A percentile compares a stretch with the other conserved stretches of the same genome.
These are phyloP conservation scores for Aspidiotus rigidus DNA, from an alignment of 2,888 invertebrate species.

Conservation along the genomic window DNA sequence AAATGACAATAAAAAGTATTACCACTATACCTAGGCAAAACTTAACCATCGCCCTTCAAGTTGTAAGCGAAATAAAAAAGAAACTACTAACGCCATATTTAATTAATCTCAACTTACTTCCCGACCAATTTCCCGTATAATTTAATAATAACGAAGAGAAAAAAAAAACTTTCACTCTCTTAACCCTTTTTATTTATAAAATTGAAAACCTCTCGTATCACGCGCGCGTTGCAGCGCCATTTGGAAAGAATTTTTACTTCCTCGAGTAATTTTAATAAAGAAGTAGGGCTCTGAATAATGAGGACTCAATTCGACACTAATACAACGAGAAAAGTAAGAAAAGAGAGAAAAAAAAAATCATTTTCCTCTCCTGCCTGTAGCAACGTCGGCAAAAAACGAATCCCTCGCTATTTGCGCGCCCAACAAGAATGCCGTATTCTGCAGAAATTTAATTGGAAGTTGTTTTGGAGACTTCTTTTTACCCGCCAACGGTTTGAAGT, in stretches of 20 bases:
- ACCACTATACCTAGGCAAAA: too few relatives aligned
- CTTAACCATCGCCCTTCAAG: too few relatives aligned
- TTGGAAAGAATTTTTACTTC: conserved; percentile 9
- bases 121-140: conserved; percentile 7
- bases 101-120: conserved; percentile 17
- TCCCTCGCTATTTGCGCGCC: not conserved
- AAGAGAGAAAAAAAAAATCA: conserved; percentile 4
- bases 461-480: conserved; percentile 27
- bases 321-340: not conserved
- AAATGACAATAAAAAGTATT: too few relatives aligned
- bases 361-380: conserved; percentile 14
- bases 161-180: conserved; percentile 7
- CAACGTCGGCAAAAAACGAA: not conserved
- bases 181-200: conserved; percentile 18
- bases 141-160: conserved; percentile 22
- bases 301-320: conserved; percentile 32
- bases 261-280: conserved; percentile 29
- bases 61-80: not conserved
- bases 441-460: conserved; percentile 32
- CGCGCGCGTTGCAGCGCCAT: too few relatives aligned
- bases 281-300: conserved; percentile 32
- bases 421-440: conserved; percentile 6
- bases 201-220: conserved; percentile 13
- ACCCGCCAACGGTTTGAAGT: conserved; percentile 25
- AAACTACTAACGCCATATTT: conserved; percentile 15